Base-by-base conservation (phyloP, 2,113 vertebrate genomes). In the Nothoprocta perdicaria region DNA sequence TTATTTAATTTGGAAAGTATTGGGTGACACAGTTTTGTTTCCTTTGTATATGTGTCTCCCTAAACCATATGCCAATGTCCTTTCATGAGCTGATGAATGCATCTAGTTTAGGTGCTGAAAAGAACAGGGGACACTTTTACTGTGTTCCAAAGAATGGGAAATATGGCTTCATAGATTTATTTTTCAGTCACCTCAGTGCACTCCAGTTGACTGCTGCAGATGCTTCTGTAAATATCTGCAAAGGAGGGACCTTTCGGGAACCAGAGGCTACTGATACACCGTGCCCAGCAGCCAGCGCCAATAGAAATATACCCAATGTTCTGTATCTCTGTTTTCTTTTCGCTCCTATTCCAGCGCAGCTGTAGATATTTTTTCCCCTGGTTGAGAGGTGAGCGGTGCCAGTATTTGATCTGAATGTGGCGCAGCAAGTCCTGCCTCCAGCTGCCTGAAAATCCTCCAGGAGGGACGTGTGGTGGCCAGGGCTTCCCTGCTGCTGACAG, bases 151-250 rank as follows among this genome's bases (percentile, higher is more conserved):
- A 75, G 92, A 86, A 92, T 80, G 63, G 89, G 83, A 94, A 95
- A 92, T 67, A 77, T 27, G 31, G n/a, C 85, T 94, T 84, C 4
- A 0, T 33, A 10, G 10, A 75, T 95, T 97, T 95, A 82, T 85
- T 96, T 96, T 93, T 83, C 69, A 90, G 84, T 89, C 68, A 63
- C 81, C 92, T 84, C 60, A 81, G 77, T 90, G 61, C n/a, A 15
- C 2, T 63, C 79, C 17, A 6, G 50, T 57, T 66, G 77, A 76
- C 90, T 85, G 71, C 81, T 48, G 35, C 48, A 46, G 58, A 88
- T 93, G 75, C 67, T 77, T 95, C 79, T 94, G 76, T 61, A 89
- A 95, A 83, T 72, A 76, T 29, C 72, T 94, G 86, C 65, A 62
- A 85, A 81, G 78, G 65, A 88, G 53, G 53, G 62, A 75, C n/a